Evolutionary conservation across 1,140 invertebrate species (phyloP).

Genomic region (Tetramorium simillimum): DNA sequence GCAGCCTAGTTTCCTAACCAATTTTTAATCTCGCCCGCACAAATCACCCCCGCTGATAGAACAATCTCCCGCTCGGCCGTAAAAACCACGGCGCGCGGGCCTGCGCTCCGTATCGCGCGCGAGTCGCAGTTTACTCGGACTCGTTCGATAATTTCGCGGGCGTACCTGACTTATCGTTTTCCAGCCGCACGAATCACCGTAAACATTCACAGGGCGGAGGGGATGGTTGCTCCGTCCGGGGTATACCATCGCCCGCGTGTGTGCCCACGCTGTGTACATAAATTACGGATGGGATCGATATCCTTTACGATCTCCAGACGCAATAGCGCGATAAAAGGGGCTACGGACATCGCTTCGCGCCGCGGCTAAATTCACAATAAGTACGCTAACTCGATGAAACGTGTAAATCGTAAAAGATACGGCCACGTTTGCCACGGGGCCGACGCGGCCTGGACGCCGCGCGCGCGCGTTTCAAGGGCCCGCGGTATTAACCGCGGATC

Average conservation of each 20-base stretch:
- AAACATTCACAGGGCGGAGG: neutral
- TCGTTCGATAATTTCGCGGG: constrained; percentile 35
- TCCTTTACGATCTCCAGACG: constrained; percentile 63
- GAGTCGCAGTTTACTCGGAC: neutral
- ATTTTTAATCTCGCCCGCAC: neutral
- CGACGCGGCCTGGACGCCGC: neutral
- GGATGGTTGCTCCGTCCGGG: neutral
- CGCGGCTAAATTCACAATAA: constrained; percentile 40
- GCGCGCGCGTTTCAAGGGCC: constrained; percentile 21
- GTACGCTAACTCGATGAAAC: constrained; percentile 58
- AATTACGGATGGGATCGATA: constrained; percentile 69
- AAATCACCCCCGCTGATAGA: neutral
- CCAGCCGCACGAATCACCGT: constrained; percentile 34
- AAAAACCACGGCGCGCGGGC: neutral
- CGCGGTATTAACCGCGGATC: constrained; percentile 18
- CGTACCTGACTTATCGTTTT: constrained; percentile 39
- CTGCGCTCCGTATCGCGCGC: neutral
- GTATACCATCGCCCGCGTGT: neutral
- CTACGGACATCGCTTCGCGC: neutral
- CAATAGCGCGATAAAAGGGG: constrained; percentile 57
- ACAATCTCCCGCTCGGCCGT: neutral
- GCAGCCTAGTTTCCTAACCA: neutral
- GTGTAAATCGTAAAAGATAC: constrained; percentile 63
- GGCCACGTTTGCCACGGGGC: neutral
- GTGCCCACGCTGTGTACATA: constrained; percentile 52